phyloP scores from a whole-genome alignment of 2,113 vertebrate species.

The Cebus imitator region DNA sequence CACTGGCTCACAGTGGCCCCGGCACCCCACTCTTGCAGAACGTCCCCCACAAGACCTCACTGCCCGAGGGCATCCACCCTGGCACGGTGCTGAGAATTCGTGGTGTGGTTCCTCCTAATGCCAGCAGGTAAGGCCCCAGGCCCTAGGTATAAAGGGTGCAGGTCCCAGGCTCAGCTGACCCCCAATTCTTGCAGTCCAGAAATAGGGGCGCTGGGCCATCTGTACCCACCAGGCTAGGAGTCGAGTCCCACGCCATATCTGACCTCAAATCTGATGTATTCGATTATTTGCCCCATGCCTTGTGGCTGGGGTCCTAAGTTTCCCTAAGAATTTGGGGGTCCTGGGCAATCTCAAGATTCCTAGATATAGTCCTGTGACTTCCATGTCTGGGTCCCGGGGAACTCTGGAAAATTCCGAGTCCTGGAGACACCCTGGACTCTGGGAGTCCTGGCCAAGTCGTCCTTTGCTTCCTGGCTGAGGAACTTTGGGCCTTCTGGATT shows the following conservation, averaged over 20 bases:
- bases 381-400: not conserved
- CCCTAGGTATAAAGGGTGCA: accelerated
- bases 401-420: not conserved
- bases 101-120: not conserved
- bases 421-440: not conserved
- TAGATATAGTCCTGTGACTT: accelerated
- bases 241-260: too few species aligned
- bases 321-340: not conserved
- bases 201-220: too few species aligned
- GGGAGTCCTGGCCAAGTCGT: not conserved
- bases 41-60: not conserved
- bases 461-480: too few species aligned
- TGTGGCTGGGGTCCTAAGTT: not conserved
- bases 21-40: not conserved
- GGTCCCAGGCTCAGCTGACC: not conserved
- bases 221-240: not conserved
- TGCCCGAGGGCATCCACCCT: not conserved
- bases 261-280: not conserved
- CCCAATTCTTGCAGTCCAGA: not conserved
- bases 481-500: not conserved
- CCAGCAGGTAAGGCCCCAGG: slow-evolving; percentile 43
- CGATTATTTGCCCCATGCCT: not conserved
- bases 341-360: not conserved
- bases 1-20: not conserved
- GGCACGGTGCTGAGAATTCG: slow-evolving; percentile 49